These are phyloP conservation scores for Ifrita kowaldi DNA, from an alignment of 2,113 vertebrate genomes.

Conservation along the genomic window DNA sequence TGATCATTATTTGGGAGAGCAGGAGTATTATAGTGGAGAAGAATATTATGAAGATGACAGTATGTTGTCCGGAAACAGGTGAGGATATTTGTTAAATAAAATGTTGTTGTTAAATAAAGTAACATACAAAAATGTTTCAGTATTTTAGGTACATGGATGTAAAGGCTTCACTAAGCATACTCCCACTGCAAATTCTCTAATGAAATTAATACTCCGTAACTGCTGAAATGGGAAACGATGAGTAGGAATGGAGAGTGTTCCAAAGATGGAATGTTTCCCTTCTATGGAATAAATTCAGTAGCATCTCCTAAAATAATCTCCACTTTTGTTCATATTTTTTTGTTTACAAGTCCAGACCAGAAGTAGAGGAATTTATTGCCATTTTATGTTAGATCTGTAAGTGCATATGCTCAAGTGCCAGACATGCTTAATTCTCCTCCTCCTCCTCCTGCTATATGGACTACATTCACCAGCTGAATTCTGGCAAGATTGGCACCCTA, in stretches of 20 bases:
- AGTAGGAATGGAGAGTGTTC: background rate
- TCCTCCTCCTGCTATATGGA: background rate
- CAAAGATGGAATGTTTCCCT: background rate
- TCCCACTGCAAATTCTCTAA: background rate
- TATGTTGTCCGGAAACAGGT: slow-evolving; percentile 88
- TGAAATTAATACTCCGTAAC: background rate
- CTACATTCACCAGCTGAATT: background rate
- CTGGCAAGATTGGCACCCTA: background rate
- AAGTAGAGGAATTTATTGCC: background rate
- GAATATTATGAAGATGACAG: slow-evolving; percentile 91
- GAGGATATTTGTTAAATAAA: background rate
- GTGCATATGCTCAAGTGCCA: background rate
- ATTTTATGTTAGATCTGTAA: background rate
- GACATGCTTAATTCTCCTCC: background rate
- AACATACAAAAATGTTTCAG: background rate
- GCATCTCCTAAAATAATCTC: background rate
- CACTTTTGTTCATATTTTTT: background rate
- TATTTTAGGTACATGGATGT: background rate
- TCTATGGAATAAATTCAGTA: background rate
- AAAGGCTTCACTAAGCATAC: background rate
- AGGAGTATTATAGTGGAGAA: slow-evolving; percentile 92
- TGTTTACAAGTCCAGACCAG: background rate
- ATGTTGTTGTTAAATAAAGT: background rate
- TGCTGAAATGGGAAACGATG: background rate
- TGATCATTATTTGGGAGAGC: slow-evolving; percentile 79